These are phyloP conservation scores for Cathartes aura DNA, from an alignment of 2,113 vertebrate genomes.

Conservation along the genomic window DNA sequence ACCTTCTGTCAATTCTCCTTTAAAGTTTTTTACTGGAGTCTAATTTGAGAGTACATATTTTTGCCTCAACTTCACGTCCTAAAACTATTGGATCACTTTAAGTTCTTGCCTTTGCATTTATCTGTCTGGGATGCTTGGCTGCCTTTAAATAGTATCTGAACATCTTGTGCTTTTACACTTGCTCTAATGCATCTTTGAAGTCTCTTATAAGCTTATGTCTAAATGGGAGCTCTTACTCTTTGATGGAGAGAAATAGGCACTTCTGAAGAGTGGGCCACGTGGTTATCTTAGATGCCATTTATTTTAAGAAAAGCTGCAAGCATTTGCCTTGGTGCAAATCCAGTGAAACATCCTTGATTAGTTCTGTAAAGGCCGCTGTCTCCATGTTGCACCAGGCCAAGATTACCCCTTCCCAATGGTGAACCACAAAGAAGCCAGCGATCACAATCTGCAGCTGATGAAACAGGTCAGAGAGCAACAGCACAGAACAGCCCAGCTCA, in stretches of 20 bases:
- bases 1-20: neutral
- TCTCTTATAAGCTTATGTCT: neutral
- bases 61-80: neutral
- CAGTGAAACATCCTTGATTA: neutral
- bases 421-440: conserved; percentile 61
- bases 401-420: conserved; percentile 72
- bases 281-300: neutral
- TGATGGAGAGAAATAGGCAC: neutral
- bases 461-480: conserved; percentile 49
- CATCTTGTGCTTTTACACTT: neutral
- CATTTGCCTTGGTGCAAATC: neutral
- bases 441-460: conserved; percentile 63
- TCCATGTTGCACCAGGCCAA: neutral
- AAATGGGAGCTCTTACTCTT: neutral
- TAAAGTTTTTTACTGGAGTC: neutral
- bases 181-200: neutral
- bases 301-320: neutral
- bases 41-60: neutral
- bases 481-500: conserved; percentile 55
- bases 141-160: neutral
- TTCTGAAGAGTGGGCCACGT: neutral
- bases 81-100: neutral
- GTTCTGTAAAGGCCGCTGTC: neutral
- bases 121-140: neutral
- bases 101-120: neutral